Evolutionary conservation across 2,888 invertebrate species (phyloP).

Genomic region (Ormyrus labotus): DNA sequence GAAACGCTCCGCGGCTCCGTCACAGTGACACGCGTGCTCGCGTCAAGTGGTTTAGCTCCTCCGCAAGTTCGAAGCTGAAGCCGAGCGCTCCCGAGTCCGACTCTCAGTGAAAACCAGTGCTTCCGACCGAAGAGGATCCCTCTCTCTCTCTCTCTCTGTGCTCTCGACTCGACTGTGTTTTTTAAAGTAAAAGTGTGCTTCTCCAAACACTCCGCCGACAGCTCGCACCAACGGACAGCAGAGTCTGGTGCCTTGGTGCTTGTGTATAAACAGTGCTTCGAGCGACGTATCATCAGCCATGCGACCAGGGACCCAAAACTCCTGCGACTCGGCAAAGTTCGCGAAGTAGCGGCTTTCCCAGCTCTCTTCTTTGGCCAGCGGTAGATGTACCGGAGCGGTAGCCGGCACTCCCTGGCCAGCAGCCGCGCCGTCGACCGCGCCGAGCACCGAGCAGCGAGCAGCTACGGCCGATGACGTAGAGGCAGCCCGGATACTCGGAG

Average conservation of each 20-base stretch:
- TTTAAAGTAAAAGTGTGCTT: no score
- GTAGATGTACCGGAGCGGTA: background rate
- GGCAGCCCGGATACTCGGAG: background rate
- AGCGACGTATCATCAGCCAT: no score
- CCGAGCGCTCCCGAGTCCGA: conserved; percentile 44
- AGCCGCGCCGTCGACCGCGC: background rate
- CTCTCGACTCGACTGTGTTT: no score
- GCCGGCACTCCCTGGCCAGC: background rate
- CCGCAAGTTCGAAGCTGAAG: background rate
- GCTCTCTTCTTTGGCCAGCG: no score
- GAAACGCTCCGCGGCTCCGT: conserved; percentile 74
- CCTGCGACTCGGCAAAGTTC: conserved; percentile 4
- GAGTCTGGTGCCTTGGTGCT: no score
- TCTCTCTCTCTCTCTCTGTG: no score
- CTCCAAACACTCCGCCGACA: no score
- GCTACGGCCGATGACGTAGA: background rate
- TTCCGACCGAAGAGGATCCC: no score
- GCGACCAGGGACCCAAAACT: background rate
- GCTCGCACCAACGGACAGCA: no score
- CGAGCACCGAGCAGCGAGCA: no score
- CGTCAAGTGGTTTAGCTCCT: conserved; percentile 70
- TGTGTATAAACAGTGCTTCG: no score
- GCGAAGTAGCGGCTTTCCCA: background rate
- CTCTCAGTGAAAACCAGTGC: no score
- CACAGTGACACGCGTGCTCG: conserved; percentile 76